Percentiles rank a stretch among this genome's conserved stretches.
Conservation (phyloP, 2,113 vertebrate species). For the Cephalopholis sonnerati region DNA sequence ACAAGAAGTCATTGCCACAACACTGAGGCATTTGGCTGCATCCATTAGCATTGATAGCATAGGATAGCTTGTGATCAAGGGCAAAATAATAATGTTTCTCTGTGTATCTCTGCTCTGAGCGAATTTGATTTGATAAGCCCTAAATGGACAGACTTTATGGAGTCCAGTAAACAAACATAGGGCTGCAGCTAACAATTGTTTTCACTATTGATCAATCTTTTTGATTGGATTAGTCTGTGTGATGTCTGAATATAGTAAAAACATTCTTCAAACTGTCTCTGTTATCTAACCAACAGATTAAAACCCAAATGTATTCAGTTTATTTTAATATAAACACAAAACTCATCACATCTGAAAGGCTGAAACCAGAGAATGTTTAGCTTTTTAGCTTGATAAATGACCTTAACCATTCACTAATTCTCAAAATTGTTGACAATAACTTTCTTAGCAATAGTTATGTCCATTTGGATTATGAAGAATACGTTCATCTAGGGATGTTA, state of each 20-base stretch:
- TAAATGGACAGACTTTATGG: constrained; percentile 26
- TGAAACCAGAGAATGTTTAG: background rate
- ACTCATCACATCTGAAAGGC: background rate
- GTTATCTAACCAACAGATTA: background rate
- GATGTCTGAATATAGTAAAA: constrained; percentile 15
- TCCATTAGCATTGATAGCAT: constrained; percentile 28
- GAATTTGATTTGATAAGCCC: constrained; percentile 32
- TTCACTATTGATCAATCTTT: background rate
- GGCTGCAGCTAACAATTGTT: constrained; percentile 1
- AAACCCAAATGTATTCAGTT: constrained; percentile 5
- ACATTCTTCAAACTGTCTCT: background rate
- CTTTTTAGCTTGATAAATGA: background rate
- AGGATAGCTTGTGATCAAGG: constrained; percentile 49
- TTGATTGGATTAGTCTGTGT: background rate
- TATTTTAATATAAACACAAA: background rate
- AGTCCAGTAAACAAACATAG: constrained; percentile 20
- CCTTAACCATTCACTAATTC: background rate
- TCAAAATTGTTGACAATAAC: background rate
- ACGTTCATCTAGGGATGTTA: background rate
- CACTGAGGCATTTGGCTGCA: constrained; percentile 39
- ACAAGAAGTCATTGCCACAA: constrained; percentile 30
- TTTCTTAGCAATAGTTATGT: background rate
- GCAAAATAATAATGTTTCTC: constrained; percentile 27
- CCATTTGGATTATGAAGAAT: background rate
- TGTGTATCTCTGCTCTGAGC: background rate